Evolutionary conservation across 2,797 vertebrate species (phyloP).

Genomic region (Thalassophryne amazonica): DNA sequence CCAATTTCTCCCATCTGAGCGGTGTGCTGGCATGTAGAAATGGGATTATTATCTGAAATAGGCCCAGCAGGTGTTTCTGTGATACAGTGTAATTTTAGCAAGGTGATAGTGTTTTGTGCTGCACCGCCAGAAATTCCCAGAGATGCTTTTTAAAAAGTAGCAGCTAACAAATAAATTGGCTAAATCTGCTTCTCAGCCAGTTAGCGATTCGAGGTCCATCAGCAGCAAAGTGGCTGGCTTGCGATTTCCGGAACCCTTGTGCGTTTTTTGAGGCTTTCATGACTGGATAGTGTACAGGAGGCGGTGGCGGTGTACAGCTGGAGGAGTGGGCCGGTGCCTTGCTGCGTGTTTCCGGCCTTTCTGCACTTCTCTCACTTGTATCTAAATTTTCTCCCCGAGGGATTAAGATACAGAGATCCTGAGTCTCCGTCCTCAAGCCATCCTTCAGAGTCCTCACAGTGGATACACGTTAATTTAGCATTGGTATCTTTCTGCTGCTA

Average conservation of each 20-base stretch:
- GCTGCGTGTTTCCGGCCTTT: slow-evolving; percentile 18
- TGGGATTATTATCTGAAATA: slow-evolving; percentile 68
- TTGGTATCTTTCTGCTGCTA: slow-evolving; percentile 51
- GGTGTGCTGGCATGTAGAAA: slow-evolving; percentile 53
- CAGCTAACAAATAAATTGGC: slow-evolving; percentile 32
- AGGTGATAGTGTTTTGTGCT: slow-evolving; percentile 22
- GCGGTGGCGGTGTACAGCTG: slow-evolving; percentile 8
- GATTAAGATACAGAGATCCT: slow-evolving; percentile 25
- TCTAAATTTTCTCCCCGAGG: slow-evolving; percentile 49
- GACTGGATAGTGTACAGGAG: not conserved
- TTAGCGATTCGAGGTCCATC: slow-evolving; percentile 26
- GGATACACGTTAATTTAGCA: slow-evolving; percentile 58
- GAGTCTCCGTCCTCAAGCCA: not conserved
- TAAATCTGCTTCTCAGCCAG: slow-evolving; percentile 17
- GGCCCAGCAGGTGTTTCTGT: slow-evolving; percentile 61
- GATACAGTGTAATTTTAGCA: slow-evolving; percentile 42
- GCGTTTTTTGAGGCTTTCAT: not conserved
- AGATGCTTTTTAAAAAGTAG: slow-evolving; percentile 43
- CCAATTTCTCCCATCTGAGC: slow-evolving; percentile 60
- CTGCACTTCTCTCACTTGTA: slow-evolving; percentile 25
- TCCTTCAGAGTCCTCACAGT: slow-evolving; percentile 12
- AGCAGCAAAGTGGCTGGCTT: not conserved
- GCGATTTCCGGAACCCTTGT: slow-evolving; percentile 7
- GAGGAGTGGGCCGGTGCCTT: slow-evolving; percentile 43
- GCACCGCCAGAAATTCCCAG: slow-evolving; percentile 38